A percentile compares a stretch with the other conserved stretches of the same genome.
Evolutionary conservation across 2,888 invertebrate species (phyloP).

Genomic region (Trissolcus brochymenae): DNA sequence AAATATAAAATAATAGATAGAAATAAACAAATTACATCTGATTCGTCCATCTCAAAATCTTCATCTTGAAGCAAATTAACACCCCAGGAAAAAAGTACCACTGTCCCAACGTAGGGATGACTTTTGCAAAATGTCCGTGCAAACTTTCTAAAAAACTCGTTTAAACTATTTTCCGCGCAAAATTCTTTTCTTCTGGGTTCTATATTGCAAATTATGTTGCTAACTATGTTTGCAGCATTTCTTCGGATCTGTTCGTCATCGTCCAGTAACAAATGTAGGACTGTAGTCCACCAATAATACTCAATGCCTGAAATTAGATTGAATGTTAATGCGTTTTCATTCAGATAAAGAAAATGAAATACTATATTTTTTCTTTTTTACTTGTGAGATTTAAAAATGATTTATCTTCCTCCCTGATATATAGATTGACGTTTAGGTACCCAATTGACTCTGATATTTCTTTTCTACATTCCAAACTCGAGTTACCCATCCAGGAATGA

Average conservation of each 20-base stretch:
- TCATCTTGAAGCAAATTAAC: slow-evolving; percentile 63
- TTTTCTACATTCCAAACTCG: slow-evolving; percentile 63
- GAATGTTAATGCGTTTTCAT: neutral
- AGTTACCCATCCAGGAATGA: slow-evolving; percentile 66
- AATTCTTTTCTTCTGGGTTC: slow-evolving; percentile 41
- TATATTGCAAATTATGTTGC: slow-evolving; percentile 61
- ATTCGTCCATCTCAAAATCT: slow-evolving; percentile 71
- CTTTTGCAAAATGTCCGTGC: slow-evolving; percentile 30
- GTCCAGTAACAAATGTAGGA: slow-evolving; percentile 69
- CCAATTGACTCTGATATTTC: slow-evolving; percentile 56
- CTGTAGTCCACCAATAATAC: slow-evolving; percentile 72
- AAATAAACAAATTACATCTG: slow-evolving; percentile 65
- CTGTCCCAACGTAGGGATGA: slow-evolving; percentile 58
- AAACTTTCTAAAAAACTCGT: slow-evolving; percentile 67
- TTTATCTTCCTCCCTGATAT: too few species aligned
- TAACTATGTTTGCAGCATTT: slow-evolving; percentile 61
- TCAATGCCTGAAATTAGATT: slow-evolving; percentile 36
- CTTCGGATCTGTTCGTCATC: slow-evolving; percentile 66
- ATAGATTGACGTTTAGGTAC: neutral
- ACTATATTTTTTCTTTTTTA: neutral
- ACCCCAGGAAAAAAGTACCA: slow-evolving; percentile 71
- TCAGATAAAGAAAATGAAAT: too few species aligned
- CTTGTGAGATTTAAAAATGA: neutral
- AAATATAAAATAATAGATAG: neutral
- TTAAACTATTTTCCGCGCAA: slow-evolving; percentile 62